Evolutionary conservation across 2,113 vertebrate genomes (phyloP).

Genomic region (Labrus mixtus): DNA sequence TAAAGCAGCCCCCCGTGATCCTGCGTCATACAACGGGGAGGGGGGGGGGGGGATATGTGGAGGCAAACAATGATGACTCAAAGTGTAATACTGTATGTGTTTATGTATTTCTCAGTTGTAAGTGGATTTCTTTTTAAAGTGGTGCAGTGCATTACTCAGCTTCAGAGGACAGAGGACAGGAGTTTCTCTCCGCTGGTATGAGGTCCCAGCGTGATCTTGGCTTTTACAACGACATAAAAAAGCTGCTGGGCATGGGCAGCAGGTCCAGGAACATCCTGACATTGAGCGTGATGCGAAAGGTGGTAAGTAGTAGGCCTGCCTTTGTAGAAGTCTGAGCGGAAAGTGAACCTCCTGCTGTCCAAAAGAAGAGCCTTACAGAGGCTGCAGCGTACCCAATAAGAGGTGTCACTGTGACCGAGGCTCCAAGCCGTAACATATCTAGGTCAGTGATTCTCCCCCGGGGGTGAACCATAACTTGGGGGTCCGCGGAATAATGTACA

Average conservation of each 20-base stretch:
- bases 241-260: background rate
- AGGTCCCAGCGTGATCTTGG: background rate
- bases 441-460: no score
- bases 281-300: conserved; percentile 16
- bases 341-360: conserved; percentile 22
- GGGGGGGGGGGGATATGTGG: no score
- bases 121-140: conserved; percentile 21
- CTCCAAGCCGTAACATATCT: no score
- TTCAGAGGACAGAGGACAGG: background rate
- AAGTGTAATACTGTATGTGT: conserved; percentile 29
- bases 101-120: background rate
- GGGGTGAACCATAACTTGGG: no score
- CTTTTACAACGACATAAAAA: conserved; percentile 10
- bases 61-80: conserved; percentile 24
- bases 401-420: no score
- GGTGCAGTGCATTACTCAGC: conserved; percentile 5
- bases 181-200: background rate
- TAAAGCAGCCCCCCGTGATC: conserved; percentile 16
- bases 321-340: conserved; percentile 30
- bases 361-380: no score
- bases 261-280: conserved; percentile 34
- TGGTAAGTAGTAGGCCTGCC: conserved; percentile 3
- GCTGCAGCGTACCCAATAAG: no score
- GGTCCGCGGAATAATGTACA: no score
- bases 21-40: no score